A percentile compares a stretch with the other conserved stretches of the same genome.
Conservation (phyloP, 2,797 vertebrate genomes). For the Coregonus ussuriensis region DNA sequence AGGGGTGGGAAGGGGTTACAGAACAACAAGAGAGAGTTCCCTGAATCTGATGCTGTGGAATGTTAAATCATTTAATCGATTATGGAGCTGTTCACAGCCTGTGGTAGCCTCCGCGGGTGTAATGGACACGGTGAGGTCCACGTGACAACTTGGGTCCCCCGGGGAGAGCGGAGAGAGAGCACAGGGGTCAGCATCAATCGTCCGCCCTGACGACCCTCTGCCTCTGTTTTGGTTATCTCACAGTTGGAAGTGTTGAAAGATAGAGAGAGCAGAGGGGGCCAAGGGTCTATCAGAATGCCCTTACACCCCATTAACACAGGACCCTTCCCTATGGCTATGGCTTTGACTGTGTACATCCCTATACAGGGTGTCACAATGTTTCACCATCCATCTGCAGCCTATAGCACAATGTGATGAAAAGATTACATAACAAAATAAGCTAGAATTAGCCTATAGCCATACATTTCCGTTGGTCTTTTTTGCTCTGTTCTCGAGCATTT, state of each 20-base stretch:
- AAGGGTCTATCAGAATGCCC: conserved; percentile 17
- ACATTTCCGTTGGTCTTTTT: background rate
- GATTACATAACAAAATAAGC: background rate
- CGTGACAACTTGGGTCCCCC: conserved; percentile 39
- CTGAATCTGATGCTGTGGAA: conserved; percentile 21
- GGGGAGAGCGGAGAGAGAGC: conserved; percentile 26
- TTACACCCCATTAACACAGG: conserved; percentile 20
- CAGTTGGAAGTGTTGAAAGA: conserved; percentile 33
- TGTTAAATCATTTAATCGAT: conserved; percentile 32
- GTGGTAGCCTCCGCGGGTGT: conserved; percentile 1
- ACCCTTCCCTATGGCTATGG: conserved; percentile 26
- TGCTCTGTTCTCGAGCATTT: background rate
- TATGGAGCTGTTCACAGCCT: conserved; percentile 41
- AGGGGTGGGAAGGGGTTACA: background rate
- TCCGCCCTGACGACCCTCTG: conserved; percentile 12
- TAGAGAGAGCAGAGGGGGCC: conserved; percentile 39
- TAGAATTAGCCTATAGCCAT: background rate
- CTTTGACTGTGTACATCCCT: conserved; percentile 11
- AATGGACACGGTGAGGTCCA: conserved; percentile 18
- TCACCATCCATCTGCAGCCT: conserved; percentile 25
- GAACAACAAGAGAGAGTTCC: conserved; percentile 1
- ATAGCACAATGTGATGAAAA: background rate
- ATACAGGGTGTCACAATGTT: conserved; percentile 29
- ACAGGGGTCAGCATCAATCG: conserved; percentile 47
- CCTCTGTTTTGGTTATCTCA: conserved; percentile 43